Base-by-base conservation (phyloP, 2,888 invertebrate species). In the Stenodema calcarata region DNA sequence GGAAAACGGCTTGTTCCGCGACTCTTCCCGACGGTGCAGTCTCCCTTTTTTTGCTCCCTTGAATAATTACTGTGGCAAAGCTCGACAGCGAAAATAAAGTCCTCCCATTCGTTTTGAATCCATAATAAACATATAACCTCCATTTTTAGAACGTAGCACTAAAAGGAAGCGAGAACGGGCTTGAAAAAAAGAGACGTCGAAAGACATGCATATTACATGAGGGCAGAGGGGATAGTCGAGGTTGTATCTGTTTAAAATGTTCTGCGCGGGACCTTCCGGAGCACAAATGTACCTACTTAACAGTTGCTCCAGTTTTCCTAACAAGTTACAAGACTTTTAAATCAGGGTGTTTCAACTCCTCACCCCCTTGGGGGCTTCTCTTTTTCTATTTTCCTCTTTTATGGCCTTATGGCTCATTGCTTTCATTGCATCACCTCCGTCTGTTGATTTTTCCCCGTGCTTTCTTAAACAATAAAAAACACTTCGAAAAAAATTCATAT, bases 251-350 rank as follows among this genome's bases (percentile, higher is more conserved):
- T 84, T 84, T 84, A 84, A 84, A 84, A 42, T 73, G 84, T 84
- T 84, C 82, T 70, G 70, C 47, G 73, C 84, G 84, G 30, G 84
- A 73, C 84, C 44, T 84, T 84, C 84, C 84, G 75, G 75, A 84
- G 84, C 84, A 73, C 84, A 73, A 84, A 84, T 75, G 84, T 75
- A 75, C 84, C 84, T 84, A 84, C 84, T 84, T 84, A 84, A 84
- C 84, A 84, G 84, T 84, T 84, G 54, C 84, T 84, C 47, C 84
- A 75, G 84, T 84, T 84, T 84, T 84, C 84, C 47, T 84, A 84
- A 84, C 84, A 84, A 84, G 84, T 84, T 84, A 84, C 84, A 84
- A 84, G 84, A 84, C 84, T 84, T 84, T 84, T 84, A 84, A 84
- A 84, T 84, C 84, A 84, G 84, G 73, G 84, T 54, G 75, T 84